A percentile compares a stretch with the other conserved stretches of the same genome.
Evolutionary conservation across 2,888 invertebrate species (phyloP).

Genomic region (Oxycera nigricornis): DNA sequence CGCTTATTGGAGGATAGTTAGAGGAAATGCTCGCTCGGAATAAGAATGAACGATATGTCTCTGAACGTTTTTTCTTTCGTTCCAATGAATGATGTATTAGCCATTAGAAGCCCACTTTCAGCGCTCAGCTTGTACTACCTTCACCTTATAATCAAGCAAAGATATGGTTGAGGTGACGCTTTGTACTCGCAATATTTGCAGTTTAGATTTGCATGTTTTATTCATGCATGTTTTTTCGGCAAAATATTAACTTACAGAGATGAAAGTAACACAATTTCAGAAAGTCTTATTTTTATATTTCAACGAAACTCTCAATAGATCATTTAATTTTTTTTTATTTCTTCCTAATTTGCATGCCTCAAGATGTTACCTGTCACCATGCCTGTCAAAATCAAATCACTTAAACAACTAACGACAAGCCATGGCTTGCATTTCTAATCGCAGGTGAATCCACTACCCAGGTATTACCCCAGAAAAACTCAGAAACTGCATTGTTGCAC

Average conservation of each 20-base stretch:
- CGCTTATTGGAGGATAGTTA: constrained; percentile 7
- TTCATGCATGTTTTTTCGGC: no score
- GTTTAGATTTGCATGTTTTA: no score
- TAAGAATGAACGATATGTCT: constrained; percentile 12
- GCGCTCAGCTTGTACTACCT: not conserved
- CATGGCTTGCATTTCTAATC: constrained; percentile 29
- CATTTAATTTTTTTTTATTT: constrained; percentile 7
- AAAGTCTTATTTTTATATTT: no score
- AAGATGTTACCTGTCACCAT: constrained; percentile 57
- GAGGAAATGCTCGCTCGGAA: constrained; percentile 7
- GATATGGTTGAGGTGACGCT: no score
- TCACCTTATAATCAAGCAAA: no score
- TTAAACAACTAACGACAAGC: constrained; percentile 55
- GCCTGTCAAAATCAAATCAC: constrained; percentile 63
- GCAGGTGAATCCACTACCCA: not conserved
- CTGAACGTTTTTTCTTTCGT: not conserved
- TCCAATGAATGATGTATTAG: not conserved
- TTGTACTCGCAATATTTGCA: no score
- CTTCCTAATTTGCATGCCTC: constrained; percentile 20
- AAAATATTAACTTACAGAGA: no score
- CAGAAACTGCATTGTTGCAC: constrained; percentile 36
- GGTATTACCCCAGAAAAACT: not conserved
- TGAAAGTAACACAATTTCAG: no score
- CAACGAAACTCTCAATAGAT: no score
- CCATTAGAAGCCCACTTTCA: not conserved